Evolutionary conservation across 2,888 invertebrate species (phyloP), one percentile per base, ranked within the genome.

Genomic region (Physocephala rufipes): DNA sequence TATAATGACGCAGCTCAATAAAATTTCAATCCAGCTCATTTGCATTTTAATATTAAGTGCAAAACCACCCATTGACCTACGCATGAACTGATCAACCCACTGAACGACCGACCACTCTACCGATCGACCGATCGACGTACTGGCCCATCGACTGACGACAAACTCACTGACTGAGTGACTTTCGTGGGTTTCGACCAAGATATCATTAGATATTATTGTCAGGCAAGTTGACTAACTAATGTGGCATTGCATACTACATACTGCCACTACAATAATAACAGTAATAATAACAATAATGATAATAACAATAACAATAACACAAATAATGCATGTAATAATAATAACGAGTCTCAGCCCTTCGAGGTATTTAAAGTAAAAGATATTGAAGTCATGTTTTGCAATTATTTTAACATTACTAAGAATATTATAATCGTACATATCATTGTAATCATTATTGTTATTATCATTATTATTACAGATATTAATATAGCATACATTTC

Each of bases 31-130:
- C 59, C 19, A 26, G 45, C 59, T 67, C 67, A 67, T 67, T 67
- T 67, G 67, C 67, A 67, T 67, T 67, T 67, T 47, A 67, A 59
- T 67, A 67, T 59, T 59, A 24, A 67, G n/a, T n/a, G n/a, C n/a
- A n/a, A n/a, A n/a, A n/a, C n/a, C n/a, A n/a, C n/a, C n/a, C n/a
- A n/a, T n/a, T n/a, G n/a, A n/a, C n/a, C n/a, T n/a, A n/a, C n/a
- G 36, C 21, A 67, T 43, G 63, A 36, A 36, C 36, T 9, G 36
- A 36, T 9, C 36, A 9, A 36, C 36, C n/a, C n/a, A n/a, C n/a
- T n/a, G n/a, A n/a, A n/a, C n/a, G n/a, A n/a, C n/a, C n/a, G n/a
- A n/a, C n/a, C n/a, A n/a, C n/a, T n/a, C n/a, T n/a, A n/a, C n/a
- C n/a, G n/a, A n/a, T n/a, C n/a, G n/a, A n/a, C n/a, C n/a, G n/a